Conservation (phyloP, 1,140 invertebrate genomes). For the Heliconius hermathena region DNA sequence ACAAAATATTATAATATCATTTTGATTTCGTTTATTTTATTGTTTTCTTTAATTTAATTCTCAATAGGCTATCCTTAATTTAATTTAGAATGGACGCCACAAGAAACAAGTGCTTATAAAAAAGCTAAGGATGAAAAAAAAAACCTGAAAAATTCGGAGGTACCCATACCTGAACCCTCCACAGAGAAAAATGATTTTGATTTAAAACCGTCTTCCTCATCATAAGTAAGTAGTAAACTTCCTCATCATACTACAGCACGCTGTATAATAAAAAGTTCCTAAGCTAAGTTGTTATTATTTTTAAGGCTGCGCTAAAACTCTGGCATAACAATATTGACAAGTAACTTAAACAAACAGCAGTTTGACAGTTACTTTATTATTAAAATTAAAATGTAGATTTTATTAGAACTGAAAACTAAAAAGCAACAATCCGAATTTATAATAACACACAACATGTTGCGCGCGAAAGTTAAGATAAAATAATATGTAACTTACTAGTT, state of each 20-base stretch:
- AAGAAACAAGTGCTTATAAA: constrained; percentile 64
- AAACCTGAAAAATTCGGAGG: constrained; percentile 21
- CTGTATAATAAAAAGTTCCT: not conserved
- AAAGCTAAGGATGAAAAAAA: constrained; percentile 68
- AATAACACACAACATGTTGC: constrained; percentile 53
- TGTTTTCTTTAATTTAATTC: not conserved
- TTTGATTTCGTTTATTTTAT: not conserved
- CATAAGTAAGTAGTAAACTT: constrained; percentile 48
- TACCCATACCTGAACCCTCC: constrained; percentile 49
- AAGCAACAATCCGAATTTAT: not conserved
- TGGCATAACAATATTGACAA: constrained; percentile 4
- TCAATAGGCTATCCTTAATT: not conserved
- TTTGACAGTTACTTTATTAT: constrained; percentile 6
- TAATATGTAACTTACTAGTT: constrained; percentile 40
- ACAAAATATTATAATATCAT: not conserved
- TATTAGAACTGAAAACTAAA: not conserved
- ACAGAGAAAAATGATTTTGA: constrained; percentile 49
- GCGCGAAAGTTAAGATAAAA: constrained; percentile 69
- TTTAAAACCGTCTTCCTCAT: constrained; percentile 53
- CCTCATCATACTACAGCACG: constrained; percentile 47
- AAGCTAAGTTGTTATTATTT: not conserved
- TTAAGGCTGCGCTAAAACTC: not conserved
- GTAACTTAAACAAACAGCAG: not conserved
- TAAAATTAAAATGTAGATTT: constrained; percentile 19
- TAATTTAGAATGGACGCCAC: constrained; percentile 66